Evolutionary conservation across 2,113 vertebrate species (phyloP).

Genomic region (Ammodytes dubius): DNA sequence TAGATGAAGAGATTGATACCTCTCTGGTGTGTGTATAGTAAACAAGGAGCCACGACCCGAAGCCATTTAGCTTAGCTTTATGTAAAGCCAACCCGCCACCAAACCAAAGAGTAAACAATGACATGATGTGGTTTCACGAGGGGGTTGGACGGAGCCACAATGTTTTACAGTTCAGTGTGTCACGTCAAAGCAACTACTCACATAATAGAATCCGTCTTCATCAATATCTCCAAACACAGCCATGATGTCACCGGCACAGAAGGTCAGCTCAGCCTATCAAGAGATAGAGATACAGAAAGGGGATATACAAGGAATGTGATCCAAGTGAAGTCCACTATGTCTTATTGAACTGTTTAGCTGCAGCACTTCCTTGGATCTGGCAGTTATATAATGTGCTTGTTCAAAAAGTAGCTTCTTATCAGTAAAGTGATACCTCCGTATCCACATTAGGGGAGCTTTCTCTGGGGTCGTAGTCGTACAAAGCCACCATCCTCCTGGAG

Average conservation of each 20-base stretch:
- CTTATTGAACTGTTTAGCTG: neutral
- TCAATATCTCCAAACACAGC: conserved; percentile 95
- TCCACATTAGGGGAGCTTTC: conserved; percentile 97
- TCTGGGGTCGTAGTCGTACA: conserved; percentile 95
- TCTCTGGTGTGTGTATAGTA: neutral
- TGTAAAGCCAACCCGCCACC: neutral
- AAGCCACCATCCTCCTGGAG: conserved; percentile 91
- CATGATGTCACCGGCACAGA: conserved; percentile 93
- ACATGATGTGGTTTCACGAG: too few relatives aligned
- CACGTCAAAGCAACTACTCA: conserved; percentile 81
- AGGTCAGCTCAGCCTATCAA: conserved; percentile 93
- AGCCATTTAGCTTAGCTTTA: neutral
- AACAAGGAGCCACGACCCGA: neutral
- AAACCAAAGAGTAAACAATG: neutral
- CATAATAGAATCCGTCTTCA: conserved; percentile 97
- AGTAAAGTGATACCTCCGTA: conserved; percentile 87
- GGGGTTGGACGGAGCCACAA: too few relatives aligned
- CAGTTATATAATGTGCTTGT: neutral
- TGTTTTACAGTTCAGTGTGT: neutral
- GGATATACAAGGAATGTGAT: neutral
- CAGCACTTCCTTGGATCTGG: neutral
- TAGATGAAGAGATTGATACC: neutral
- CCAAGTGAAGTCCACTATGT: neutral
- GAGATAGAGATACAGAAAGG: conserved; percentile 33
- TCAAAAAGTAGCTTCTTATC: neutral